phyloP scores from a whole-genome alignment of 2,113 vertebrate genomes.

The Mesembrinibis cayennensis region DNA sequence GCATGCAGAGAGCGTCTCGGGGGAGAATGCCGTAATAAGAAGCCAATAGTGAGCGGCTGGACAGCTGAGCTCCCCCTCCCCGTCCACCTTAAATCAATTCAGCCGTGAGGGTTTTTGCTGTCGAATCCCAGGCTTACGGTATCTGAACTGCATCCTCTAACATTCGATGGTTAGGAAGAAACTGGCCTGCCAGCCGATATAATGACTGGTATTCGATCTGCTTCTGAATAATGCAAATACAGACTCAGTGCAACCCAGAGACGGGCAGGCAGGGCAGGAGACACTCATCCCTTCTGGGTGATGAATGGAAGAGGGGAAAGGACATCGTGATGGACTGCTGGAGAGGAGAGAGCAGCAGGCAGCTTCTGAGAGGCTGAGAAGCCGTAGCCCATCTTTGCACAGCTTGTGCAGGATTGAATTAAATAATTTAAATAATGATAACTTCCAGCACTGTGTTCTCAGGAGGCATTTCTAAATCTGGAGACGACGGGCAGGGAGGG shows the following conservation, averaged over 20 bases:
- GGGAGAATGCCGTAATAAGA: constrained; percentile 92
- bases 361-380: not conserved
- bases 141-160: not conserved
- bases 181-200: not conserved
- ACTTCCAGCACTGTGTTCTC: not conserved
- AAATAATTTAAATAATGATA: not conserved
- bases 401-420: not conserved
- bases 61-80: constrained; percentile 71
- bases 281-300: not conserved
- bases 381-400: not conserved
- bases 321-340: not conserved
- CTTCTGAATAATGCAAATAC: not conserved
- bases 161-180: not conserved
- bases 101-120: constrained; percentile 32
- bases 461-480: not conserved
- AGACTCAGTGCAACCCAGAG: not conserved
- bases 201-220: not conserved
- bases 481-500: not conserved
- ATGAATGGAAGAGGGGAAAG: not conserved
- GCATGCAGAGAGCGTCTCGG: constrained; percentile 75
- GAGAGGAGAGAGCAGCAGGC: not conserved
- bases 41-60: constrained; percentile 86
- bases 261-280: not conserved
- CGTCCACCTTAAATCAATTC: constrained; percentile 45
- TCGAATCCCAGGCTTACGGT: not conserved